phyloP scores from a whole-genome alignment of 2,113 vertebrate species.

The Anthoscopus minutus region DNA sequence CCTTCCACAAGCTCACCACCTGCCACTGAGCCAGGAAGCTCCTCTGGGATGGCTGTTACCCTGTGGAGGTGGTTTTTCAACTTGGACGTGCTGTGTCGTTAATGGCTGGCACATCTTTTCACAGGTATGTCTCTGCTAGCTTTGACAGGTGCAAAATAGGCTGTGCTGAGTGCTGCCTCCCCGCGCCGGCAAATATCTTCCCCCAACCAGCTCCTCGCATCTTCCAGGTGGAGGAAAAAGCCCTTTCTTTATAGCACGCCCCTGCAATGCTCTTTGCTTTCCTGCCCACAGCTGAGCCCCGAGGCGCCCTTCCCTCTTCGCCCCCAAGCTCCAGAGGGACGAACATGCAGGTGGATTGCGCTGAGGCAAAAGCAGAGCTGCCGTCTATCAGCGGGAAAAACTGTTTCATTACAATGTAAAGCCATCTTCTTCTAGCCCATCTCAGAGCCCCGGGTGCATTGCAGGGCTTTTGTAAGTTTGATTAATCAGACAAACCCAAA shows the following conservation, averaged over 20 bases:
- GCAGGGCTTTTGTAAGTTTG: not conserved
- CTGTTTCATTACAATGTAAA: not conserved
- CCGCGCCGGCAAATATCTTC: not conserved
- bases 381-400: not conserved
- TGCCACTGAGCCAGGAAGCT: not conserved
- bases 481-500: not conserved
- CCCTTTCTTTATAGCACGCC: not conserved
- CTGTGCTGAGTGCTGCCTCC: not conserved
- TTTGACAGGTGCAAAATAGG: not conserved
- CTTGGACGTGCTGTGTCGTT: not conserved
- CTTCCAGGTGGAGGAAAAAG: not conserved
- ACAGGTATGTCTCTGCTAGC: not conserved
- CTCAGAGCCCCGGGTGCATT: not conserved
- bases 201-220: not conserved
- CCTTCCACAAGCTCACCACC: not conserved
- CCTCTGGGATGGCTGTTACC: not conserved
- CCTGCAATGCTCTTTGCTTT: not conserved
- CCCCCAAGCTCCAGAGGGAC: not conserved
- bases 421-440: not conserved
- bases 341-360: rapidly evolving
- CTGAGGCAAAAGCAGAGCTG: not conserved
- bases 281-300: not conserved
- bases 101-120: not conserved
- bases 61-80: not conserved
- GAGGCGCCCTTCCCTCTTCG: not conserved